These are phyloP conservation scores for Phaenicophaeus curvirostris DNA, from an alignment of 2,797 vertebrate species.

Conservation along the genomic window DNA sequence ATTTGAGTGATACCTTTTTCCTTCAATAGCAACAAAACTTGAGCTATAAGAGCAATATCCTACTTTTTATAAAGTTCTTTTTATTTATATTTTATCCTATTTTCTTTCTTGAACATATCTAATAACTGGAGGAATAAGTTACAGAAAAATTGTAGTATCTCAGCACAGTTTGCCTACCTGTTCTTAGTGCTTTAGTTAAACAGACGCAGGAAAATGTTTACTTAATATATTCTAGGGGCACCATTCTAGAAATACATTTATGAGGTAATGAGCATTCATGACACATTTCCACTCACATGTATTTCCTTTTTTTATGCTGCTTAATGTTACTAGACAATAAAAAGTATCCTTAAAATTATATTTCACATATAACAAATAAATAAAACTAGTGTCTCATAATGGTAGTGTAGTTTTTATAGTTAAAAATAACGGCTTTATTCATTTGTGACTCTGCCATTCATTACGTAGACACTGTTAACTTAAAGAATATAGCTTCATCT, in stretches of 20 bases:
- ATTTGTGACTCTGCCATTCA: not conserved
- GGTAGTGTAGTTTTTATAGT: not conserved
- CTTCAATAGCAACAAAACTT: not conserved
- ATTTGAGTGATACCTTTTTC: not conserved
- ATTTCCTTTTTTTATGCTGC: not conserved
- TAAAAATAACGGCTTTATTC: conserved; percentile 16
- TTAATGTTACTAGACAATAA: conserved; percentile 8
- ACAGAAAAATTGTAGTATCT: rapidly evolving
- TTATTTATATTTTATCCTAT: not conserved
- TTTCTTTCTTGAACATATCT: not conserved
- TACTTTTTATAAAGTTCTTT: not conserved
- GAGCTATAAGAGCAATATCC: not conserved
- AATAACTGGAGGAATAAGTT: not conserved
- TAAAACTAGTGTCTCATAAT: not conserved
- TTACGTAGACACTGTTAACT: not conserved
- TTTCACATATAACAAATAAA: not conserved
- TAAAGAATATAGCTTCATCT: not conserved
- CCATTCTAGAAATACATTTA: not conserved
- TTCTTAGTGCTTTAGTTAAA: not conserved
- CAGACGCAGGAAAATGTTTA: not conserved
- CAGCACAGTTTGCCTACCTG: not conserved
- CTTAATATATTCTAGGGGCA: not conserved
- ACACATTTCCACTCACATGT: not conserved
- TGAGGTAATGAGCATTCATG: not conserved
- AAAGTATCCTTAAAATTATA: conserved; percentile 14